Percentiles rank a stretch among this genome's conserved stretches.
These are phyloP conservation scores for Picus viridis DNA, from an alignment of 2,797 vertebrate species.

Conservation along the genomic window DNA sequence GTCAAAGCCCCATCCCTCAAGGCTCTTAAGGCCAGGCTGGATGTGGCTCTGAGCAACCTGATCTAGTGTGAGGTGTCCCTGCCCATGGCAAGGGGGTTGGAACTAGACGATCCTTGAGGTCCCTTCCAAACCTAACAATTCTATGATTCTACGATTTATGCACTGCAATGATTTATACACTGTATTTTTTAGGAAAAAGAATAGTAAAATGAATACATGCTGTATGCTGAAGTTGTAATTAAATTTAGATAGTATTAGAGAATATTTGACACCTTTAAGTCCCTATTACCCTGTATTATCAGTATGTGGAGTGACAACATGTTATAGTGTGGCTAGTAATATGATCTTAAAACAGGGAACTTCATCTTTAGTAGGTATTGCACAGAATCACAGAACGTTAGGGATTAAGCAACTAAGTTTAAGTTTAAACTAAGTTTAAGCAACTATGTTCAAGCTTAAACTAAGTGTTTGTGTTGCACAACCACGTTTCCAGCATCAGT, in stretches of 20 bases:
- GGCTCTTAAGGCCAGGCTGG: too few species aligned
- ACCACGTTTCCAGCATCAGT: not conserved
- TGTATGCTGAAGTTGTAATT: not conserved
- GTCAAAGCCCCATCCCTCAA: too few species aligned
- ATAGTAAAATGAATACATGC: not conserved
- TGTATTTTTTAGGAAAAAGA: not conserved
- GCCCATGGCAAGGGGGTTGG: too few species aligned
- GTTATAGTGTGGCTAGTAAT: not conserved
- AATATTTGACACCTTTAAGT: not conserved
- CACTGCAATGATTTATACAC: not conserved
- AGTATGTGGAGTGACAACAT: not conserved
- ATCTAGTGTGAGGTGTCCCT: too few species aligned
- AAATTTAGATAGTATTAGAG: not conserved
- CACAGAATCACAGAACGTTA: not conserved
- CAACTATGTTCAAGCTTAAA: not conserved
- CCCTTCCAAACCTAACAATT: too few species aligned
- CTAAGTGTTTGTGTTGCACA: not conserved
- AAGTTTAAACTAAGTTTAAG: constrained; percentile 5
- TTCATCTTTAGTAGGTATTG: not conserved
- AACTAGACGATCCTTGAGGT: too few species aligned
- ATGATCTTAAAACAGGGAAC: not conserved
- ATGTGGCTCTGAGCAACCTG: too few species aligned
- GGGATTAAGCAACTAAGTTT: not conserved
- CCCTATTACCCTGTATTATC: not conserved
- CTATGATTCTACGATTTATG: too few species aligned